A percentile compares a stretch with the other conserved stretches of the same genome.
Evolutionary conservation across 2,888 invertebrate species (phyloP).

Genomic region (Plemyria rubiginata): DNA sequence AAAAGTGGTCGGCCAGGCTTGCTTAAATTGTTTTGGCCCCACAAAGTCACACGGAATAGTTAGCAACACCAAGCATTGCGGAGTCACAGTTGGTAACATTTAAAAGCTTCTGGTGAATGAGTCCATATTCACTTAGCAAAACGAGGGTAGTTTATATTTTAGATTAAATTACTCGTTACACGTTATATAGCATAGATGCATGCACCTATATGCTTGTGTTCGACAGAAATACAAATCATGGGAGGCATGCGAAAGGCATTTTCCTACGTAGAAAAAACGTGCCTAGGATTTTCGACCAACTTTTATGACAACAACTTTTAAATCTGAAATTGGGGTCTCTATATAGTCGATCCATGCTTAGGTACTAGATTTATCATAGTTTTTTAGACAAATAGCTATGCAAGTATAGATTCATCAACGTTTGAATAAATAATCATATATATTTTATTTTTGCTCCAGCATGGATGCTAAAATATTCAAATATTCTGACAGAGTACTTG

Average conservation of each 20-base stretch:
- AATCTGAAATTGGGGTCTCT: no score
- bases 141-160: background rate
- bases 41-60: conserved; percentile 62
- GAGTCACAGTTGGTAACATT: conserved; percentile 18
- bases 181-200: no score
- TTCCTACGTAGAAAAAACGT: no score
- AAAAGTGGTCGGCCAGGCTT: conserved; percentile 69
- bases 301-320: no score
- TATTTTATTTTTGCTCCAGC: conserved; percentile 51
- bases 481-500: conserved; percentile 77
- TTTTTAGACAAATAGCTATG: no score
- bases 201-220: no score
- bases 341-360: no score
- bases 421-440: background rate
- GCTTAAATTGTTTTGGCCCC: conserved; percentile 75
- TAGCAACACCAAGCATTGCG: conserved; percentile 40
- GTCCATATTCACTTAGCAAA: background rate
- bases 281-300: no score
- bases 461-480: conserved; percentile 72
- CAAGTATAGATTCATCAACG: background rate
- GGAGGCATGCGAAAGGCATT: no score
- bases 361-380: no score
- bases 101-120: conserved; percentile 15
- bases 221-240: no score
- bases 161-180: no score